These are phyloP conservation scores for Bubalus kerabau DNA, from an alignment of 2,113 vertebrate species.

Conservation along the genomic window DNA sequence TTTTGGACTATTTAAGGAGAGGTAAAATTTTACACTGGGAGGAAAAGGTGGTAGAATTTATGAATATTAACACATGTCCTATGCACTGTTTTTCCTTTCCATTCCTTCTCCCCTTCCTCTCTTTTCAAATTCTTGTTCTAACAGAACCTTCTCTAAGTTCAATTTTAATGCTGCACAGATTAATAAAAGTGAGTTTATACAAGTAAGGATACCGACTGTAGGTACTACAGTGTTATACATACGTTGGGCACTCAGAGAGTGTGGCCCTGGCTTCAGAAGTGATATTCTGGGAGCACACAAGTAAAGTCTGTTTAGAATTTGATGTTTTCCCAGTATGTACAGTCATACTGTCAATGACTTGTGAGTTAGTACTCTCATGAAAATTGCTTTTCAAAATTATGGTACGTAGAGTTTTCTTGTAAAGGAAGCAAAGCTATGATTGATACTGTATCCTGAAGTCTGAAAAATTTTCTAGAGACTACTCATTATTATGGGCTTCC, in stretches of 20 bases:
- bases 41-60: background rate
- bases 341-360: background rate
- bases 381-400: background rate
- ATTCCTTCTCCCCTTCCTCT: background rate
- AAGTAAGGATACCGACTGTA: background rate
- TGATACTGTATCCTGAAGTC: background rate
- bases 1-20: background rate
- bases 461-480: background rate
- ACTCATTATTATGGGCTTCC: background rate
- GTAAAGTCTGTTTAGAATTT: background rate
- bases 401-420: background rate
- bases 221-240: background rate
- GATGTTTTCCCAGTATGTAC: background rate
- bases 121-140: background rate
- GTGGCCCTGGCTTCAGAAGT: background rate
- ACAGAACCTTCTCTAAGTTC: background rate
- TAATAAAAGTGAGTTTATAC: background rate
- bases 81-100: background rate
- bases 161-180: background rate
- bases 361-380: background rate
- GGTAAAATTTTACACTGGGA: background rate
- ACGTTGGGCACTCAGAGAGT: background rate
- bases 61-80: background rate
- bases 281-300: background rate
- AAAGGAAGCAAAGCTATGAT: background rate